These are phyloP conservation scores for Darevskia nairensis DNA, from an alignment of 2,797 vertebrate species.

Conservation along the genomic window DNA sequence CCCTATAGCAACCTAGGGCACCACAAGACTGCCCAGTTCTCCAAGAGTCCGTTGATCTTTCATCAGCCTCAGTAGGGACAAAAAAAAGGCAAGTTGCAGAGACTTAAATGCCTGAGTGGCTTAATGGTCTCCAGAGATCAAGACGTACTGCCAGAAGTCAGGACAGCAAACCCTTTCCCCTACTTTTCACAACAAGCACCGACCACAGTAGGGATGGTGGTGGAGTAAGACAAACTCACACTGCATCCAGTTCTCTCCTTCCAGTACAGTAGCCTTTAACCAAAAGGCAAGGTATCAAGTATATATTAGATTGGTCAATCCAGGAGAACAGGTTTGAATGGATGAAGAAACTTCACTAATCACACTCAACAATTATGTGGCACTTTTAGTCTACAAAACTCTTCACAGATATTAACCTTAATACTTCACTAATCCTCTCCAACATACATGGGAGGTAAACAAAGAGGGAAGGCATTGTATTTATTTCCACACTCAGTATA, in stretches of 20 bases:
- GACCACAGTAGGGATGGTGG: not conserved
- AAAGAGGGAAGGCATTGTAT: accelerated
- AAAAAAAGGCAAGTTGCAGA: slow-evolving; percentile 17
- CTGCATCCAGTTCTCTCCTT: not conserved
- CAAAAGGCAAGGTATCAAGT: not conserved
- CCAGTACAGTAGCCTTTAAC: not conserved
- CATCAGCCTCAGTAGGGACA: slow-evolving; percentile 47
- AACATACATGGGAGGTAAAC: not conserved
- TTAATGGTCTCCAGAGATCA: not conserved
- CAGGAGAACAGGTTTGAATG: slow-evolving; percentile 25
- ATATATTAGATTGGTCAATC: not conserved
- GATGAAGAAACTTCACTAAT: not conserved
- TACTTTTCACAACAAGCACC: not conserved
- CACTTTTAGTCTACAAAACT: slow-evolving; percentile 5
- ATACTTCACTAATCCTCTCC: slow-evolving; percentile 17
- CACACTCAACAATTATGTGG: not conserved
- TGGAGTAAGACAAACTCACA: not conserved
- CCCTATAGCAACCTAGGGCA: slow-evolving; percentile 48
- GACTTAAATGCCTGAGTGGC: slow-evolving; percentile 26
- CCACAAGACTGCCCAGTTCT: slow-evolving; percentile 46
- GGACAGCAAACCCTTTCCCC: not conserved
- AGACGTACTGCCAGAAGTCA: not conserved
- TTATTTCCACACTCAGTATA: not conserved
- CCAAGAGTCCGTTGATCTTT: slow-evolving; percentile 33
- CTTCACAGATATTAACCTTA: slow-evolving; percentile 30